Evolutionary conservation across 1,140 invertebrate species (phyloP).

Genomic region (Drosophila seguyi): DNA sequence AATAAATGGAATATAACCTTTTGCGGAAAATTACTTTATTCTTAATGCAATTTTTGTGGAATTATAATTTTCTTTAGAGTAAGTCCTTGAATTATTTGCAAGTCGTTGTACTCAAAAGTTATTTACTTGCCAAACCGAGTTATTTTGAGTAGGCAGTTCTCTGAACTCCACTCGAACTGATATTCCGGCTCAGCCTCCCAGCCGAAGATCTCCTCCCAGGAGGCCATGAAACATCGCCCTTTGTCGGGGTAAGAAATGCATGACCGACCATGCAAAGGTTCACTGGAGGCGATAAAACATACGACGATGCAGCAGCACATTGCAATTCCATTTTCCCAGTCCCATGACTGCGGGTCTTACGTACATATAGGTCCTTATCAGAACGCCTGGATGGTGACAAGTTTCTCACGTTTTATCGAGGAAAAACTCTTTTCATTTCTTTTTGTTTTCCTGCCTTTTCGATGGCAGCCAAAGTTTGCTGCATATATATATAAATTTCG

Average conservation of each 20-base stretch:
- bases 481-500: not conserved
- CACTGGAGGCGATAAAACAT: conserved; percentile 72
- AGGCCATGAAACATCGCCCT: conserved; percentile 53
- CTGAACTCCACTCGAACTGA: conserved; percentile 1
- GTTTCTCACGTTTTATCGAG: conserved; percentile 74
- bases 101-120: not conserved
- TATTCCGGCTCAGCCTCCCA: conserved; percentile 7
- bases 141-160: conserved; percentile 8
- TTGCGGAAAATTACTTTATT: not conserved
- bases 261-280: conserved; percentile 59
- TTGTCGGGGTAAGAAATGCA: conserved; percentile 44
- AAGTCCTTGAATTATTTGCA: not conserved
- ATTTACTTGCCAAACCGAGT: conserved; percentile 1
- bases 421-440: conserved; percentile 27
- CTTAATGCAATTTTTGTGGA: not conserved
- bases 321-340: conserved; percentile 53
- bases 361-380: conserved; percentile 60
- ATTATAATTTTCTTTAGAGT: not conserved
- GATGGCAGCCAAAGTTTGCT: conserved; percentile 48
- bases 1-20: no score
- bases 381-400: conserved; percentile 48
- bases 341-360: conserved; percentile 11
- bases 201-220: conserved; percentile 25
- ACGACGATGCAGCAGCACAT: conserved; percentile 36
- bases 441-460: not conserved